A percentile compares a stretch with the other conserved stretches of the same genome.
Conservation (phyloP, 2,888 invertebrate genomes). For the Kryphioiulus occultus region DNA sequence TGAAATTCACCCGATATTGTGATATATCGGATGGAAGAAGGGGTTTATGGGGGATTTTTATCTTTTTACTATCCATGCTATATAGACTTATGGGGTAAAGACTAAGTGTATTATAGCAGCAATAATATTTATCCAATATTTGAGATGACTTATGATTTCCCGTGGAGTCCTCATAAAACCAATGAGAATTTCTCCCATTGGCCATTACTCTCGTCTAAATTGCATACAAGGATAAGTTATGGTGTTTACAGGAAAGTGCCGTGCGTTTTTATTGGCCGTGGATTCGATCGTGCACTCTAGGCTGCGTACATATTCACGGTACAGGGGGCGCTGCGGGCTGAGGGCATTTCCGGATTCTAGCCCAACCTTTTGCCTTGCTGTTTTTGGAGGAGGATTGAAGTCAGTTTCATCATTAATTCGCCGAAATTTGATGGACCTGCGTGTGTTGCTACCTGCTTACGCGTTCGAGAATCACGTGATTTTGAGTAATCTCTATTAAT, state of each 20-base stretch:
- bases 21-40: slow-evolving; percentile 10
- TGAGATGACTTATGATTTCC: slow-evolving; percentile 41
- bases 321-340: neutral
- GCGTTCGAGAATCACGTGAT: no score
- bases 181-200: slow-evolving; percentile 38
- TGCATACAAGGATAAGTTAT: slow-evolving; percentile 5
- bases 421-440: no score
- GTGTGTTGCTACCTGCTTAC: no score
- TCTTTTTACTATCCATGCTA: slow-evolving; percentile 6
- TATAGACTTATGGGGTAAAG: slow-evolving; percentile 20
- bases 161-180: slow-evolving; percentile 33
- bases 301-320: neutral
- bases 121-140: slow-evolving; percentile 43
- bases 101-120: slow-evolving; percentile 42
- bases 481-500: no score
- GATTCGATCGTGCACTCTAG: neutral
- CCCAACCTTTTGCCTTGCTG: neutral
- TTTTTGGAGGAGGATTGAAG: no score
- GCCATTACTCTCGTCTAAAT: slow-evolving; percentile 5
- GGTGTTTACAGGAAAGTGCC: slow-evolving; percentile 5
- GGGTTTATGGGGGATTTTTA: slow-evolving; percentile 31
- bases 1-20: neutral
- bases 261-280: neutral
- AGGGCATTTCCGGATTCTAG: neutral
- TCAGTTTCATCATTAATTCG: no score